Evolutionary conservation across 2,797 vertebrate genomes (phyloP).

Genomic region (Lagorchestes hirsutus): DNA sequence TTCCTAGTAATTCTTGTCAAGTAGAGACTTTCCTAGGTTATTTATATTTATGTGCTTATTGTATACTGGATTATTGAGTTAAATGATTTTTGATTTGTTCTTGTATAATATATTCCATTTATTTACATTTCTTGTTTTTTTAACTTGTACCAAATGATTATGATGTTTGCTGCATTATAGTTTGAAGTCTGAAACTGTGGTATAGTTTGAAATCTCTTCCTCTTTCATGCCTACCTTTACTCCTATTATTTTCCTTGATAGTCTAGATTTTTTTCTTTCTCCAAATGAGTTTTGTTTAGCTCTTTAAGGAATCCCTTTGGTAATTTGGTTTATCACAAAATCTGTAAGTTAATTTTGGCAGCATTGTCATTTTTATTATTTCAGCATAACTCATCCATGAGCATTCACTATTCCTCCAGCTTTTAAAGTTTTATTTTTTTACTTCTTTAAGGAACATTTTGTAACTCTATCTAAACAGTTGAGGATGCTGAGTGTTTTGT

Average conservation of each 20-base stretch:
- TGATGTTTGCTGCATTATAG: background rate
- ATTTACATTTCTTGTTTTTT: background rate
- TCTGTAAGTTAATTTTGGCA: background rate
- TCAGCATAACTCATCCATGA: background rate
- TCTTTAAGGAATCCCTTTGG: background rate
- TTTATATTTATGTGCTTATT: background rate
- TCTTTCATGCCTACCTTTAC: background rate
- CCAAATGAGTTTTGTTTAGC: background rate
- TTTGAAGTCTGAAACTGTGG: background rate
- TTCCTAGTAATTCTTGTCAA: background rate
- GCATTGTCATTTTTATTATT: background rate
- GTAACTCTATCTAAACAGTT: background rate
- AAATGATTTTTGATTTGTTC: background rate
- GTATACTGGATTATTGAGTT: background rate
- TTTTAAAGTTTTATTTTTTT: background rate
- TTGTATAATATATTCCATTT: background rate
- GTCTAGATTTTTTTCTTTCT: background rate
- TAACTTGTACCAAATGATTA: background rate
- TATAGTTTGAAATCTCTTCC: background rate
- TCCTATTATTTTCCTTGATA: background rate
- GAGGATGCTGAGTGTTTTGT: background rate
- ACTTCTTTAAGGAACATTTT: background rate
- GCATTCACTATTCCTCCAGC: background rate
- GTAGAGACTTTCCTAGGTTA: background rate
- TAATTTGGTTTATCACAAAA: background rate